Conservation (phyloP, 2,888 invertebrate genomes). For the Drosophila phalerata region DNA sequence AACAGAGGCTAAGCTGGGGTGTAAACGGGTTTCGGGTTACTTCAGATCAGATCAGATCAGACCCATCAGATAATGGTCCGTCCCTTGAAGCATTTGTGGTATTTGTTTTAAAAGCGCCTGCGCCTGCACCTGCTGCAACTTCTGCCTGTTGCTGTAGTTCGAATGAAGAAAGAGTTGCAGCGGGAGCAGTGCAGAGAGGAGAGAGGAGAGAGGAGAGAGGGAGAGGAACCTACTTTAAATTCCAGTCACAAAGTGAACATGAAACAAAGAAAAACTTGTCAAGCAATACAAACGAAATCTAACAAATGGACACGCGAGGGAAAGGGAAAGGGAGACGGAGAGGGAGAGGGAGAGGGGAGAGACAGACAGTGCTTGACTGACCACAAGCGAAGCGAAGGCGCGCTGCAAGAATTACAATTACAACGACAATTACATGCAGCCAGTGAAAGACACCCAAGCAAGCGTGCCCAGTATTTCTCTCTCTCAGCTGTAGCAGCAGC, state of each 20-base stretch:
- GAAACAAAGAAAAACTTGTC: constrained; percentile 67
- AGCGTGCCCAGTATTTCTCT: constrained; percentile 45
- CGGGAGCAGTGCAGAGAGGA: neutral
- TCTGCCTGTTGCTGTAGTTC: constrained; percentile 28
- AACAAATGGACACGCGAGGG: constrained; percentile 51
- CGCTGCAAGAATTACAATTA: constrained; percentile 63
- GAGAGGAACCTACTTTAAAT: constrained; percentile 59
- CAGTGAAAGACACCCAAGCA: constrained; percentile 8
- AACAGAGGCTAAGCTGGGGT: constrained; percentile 7
- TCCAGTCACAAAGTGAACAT: constrained; percentile 63
- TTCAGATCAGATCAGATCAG: constrained; percentile 45
- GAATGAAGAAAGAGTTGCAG: neutral
- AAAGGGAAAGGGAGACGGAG: neutral
- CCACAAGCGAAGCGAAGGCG: constrained; percentile 61
- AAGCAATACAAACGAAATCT: constrained; percentile 64
- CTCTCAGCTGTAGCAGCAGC: constrained; percentile 10
- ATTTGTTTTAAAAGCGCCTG: constrained; percentile 70
- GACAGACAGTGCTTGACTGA: constrained; percentile 25
- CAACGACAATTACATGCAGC: constrained; percentile 58
- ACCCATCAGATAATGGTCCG: constrained; percentile 37
- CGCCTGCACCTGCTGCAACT: constrained; percentile 52
- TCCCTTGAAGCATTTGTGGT: constrained; percentile 57
- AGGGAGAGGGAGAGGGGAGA: neutral
- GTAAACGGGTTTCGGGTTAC: constrained; percentile 32
- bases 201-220: constrained; percentile 7